A percentile compares a stretch with the other conserved stretches of the same genome.
Conservation (phyloP, 2,888 invertebrate species). For the Lasioglossum malachurum region DNA sequence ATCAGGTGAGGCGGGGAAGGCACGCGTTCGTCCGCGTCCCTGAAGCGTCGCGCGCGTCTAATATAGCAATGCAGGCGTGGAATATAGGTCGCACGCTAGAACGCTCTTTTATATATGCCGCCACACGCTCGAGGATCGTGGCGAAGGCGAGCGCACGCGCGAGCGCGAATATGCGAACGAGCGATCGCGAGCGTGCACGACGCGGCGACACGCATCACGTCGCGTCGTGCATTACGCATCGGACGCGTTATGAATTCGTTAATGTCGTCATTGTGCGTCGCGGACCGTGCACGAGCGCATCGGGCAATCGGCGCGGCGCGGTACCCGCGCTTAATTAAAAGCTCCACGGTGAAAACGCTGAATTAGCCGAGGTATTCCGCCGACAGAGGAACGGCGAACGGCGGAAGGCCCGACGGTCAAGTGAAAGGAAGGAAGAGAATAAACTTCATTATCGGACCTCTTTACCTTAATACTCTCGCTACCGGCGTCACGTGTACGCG, state of each 20-base stretch:
- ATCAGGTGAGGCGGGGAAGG: conserved; percentile 50
- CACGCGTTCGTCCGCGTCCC: conserved; percentile 62
- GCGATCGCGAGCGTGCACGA: conserved; percentile 14
- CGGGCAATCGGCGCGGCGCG: neutral
- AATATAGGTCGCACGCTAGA: conserved; percentile 79
- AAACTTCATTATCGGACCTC: conserved; percentile 12
- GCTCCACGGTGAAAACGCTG: neutral
- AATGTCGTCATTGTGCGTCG: conserved; percentile 19
- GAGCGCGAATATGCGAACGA: conserved; percentile 19
- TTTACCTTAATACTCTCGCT: neutral
- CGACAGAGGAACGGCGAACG: neutral
- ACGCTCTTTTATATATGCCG: conserved; percentile 72
- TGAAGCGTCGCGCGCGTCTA: conserved; percentile 74
- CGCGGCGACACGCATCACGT: conserved; percentile 6
- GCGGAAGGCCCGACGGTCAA: neutral
- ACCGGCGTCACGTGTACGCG: neutral
- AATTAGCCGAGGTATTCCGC: neutral
- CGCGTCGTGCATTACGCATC: conserved; percentile 53
- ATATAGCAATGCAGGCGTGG: conserved; percentile 79
- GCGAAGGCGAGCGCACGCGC: conserved; percentile 54
- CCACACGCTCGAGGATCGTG: conserved; percentile 62
- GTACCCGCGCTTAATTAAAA: conserved; percentile 4
- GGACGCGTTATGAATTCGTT: conserved; percentile 56
- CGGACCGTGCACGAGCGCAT: conserved; percentile 26
- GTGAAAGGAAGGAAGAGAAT: conserved; percentile 17